Percentiles rank a stretch among this genome's conserved stretches.
phyloP scores from a whole-genome alignment of 2,888 invertebrate genomes.

The Disparrhopalites patrizii region DNA sequence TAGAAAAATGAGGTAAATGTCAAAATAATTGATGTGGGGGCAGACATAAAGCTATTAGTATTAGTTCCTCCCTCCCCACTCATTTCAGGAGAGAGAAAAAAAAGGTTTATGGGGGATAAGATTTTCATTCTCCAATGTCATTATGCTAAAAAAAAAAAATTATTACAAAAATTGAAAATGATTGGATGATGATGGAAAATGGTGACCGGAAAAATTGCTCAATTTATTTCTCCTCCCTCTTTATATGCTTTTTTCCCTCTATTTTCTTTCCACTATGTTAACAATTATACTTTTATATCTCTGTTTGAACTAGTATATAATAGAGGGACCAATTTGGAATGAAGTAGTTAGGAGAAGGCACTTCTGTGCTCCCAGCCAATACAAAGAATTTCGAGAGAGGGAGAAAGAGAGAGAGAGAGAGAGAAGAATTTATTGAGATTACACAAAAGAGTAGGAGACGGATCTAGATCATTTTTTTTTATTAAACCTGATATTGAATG shows the following conservation, averaged over 20 bases:
- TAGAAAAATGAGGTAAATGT: constrained; percentile 2
- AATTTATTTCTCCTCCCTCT: neutral
- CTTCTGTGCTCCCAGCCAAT: no score
- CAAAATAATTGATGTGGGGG: constrained; percentile 2
- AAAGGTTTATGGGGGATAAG: no score
- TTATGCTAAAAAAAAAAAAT: no score
- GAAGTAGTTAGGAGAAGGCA: no score
- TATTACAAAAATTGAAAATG: no score
- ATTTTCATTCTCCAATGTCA: no score
- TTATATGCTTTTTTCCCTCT: neutral
- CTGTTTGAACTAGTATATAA: no score
- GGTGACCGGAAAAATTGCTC: neutral
- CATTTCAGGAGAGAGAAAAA: no score
- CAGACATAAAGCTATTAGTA: neutral
- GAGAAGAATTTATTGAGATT: neutral
- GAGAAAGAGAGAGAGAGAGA: neutral
- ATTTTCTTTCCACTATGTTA: neutral
- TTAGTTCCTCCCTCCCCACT: no score
- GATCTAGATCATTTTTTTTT: constrained; percentile 30
- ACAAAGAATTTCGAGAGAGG: neutral
- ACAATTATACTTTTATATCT: no score
- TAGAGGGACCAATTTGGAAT: no score
- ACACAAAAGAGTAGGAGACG: constrained; percentile 10
- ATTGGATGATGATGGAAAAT: neutral
- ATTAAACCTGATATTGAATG: constrained; percentile 17